Evolutionary conservation across 1,140 invertebrate species (phyloP).

Genomic region (Patella vulgata): DNA sequence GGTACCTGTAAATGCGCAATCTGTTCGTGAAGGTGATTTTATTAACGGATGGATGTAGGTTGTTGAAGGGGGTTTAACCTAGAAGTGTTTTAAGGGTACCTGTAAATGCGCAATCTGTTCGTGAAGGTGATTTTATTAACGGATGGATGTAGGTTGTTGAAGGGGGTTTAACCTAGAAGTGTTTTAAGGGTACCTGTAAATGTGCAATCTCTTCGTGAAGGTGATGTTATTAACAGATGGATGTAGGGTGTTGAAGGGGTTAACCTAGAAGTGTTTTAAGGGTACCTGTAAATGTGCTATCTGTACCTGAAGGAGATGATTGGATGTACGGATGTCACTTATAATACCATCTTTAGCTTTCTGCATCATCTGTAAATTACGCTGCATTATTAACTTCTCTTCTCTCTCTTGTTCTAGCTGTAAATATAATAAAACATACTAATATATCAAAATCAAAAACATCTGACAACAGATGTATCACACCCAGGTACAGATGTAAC

Average conservation of each 20-base stretch:
- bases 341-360: slow-evolving; percentile 25
- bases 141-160: no score
- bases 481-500: slow-evolving; percentile 3
- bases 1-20: slow-evolving; percentile 26
- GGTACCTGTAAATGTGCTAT: slow-evolving; percentile 26
- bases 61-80: no score
- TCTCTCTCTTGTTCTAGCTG: slow-evolving; percentile 18
- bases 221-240: no score
- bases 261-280: no score
- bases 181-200: no score
- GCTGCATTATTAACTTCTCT: slow-evolving; percentile 8
- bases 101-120: no score
- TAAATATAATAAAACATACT: neutral
- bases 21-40: slow-evolving; percentile 27
- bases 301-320: slow-evolving; percentile 26
- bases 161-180: no score
- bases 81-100: no score
- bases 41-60: slow-evolving; percentile 19
- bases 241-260: no score
- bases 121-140: no score
- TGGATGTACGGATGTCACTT: slow-evolving; percentile 21
- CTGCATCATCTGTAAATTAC: slow-evolving; percentile 6
- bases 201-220: no score
- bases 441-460: neutral
- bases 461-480: neutral